Evolutionary conservation across 2,113 vertebrate genomes (phyloP), one percentile per base, ranked within the genome.

Genomic region (Notarius quadriscutis): DNA sequence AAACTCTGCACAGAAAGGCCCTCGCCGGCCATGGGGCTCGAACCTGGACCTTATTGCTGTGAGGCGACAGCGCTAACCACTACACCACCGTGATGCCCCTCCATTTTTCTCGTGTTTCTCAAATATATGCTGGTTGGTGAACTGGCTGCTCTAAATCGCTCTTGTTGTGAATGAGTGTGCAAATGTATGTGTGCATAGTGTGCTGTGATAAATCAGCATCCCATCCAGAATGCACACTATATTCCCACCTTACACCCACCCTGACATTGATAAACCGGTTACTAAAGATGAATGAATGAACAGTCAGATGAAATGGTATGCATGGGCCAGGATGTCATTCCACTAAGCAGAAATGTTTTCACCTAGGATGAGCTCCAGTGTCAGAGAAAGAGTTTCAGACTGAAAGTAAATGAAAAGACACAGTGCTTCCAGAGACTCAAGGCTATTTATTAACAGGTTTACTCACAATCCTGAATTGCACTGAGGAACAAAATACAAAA

Each of bases 361-460:
- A 67, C 10, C 11, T 67, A 5, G n/a, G n/a, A 67, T 69, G 27
- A 69, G 14, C 27, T 34, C 2, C 67, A 71, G 27, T 71, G 67
- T 71, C 5, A 15, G 12, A 71, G 12, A 41, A 41, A 41, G 41
- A 41, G 41, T 41, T 41, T 41, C 41, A 41, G 41, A 41, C 41
- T 41, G 8, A 74, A 48, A 74, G 0, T 5, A 14, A 67, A 30
- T 0, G 67, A 87, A 87, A 83, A 89, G 69, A 83, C 48, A 67
- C 81, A 8, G 41, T 69, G 30, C 55, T 60, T 83, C 80, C 18
- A 71, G 84, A 86, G 60, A 86, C 84, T 74, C 85, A 86, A 87
- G 72, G 55, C 84, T 80, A 50, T 89, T 89, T 89, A 89, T 89
- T 89, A 30, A 78, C 27, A 83, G 71, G 69, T 79, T 88, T 10